Evolutionary conservation across 2,113 vertebrate species (phyloP), one percentile per base, ranked within the genome.

Genomic region (Plectropomus leopardus): DNA sequence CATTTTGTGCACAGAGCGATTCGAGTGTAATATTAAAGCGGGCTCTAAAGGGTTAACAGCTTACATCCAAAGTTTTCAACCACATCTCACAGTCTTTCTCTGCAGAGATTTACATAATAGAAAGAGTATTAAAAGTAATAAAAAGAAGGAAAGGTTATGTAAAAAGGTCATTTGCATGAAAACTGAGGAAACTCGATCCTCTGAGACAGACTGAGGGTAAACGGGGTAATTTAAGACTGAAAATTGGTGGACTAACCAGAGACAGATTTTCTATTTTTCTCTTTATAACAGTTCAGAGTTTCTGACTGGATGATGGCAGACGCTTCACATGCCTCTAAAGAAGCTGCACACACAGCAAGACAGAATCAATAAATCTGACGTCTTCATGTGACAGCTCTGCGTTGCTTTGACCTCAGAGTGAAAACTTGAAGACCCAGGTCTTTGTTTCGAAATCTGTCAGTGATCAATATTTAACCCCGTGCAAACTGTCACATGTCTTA

Each of bases 401-500:
- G 26, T 24, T 72, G 10, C 32, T 59, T 34, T 45, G 45, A 54
- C 45, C 13, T 10, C 44, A 53, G 34, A 5, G 16, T 10, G 26
- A 19, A 67, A 57, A 40, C 4, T 7, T n/a, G 0, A 48, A 23
- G 4, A 51, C 11, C 40, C 4, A 3, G n/a, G 17, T 55, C 16
- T 50, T 42, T 72, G 42, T 24, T 19, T 17, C 40, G 23, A 67
- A 32, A 58, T 19, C 42, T 68, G 36, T 6, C 47, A 55, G 45
- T 34, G 16, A 72, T 60, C 42, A 57, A 5, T 14, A 0, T 64
- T 76, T 72, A 23, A 64, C 11, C 30, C n/a, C 8, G 26, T 16
- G 5, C 10, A 14, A 1, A 8, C 17, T 2, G 36, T 58, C 19
- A 44, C 26, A 17, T n/a, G 47, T 0, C 65, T 87, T 66, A 93